Base-by-base conservation (phyloP, 1,140 invertebrate species). In the Micrasema minimum region DNA sequence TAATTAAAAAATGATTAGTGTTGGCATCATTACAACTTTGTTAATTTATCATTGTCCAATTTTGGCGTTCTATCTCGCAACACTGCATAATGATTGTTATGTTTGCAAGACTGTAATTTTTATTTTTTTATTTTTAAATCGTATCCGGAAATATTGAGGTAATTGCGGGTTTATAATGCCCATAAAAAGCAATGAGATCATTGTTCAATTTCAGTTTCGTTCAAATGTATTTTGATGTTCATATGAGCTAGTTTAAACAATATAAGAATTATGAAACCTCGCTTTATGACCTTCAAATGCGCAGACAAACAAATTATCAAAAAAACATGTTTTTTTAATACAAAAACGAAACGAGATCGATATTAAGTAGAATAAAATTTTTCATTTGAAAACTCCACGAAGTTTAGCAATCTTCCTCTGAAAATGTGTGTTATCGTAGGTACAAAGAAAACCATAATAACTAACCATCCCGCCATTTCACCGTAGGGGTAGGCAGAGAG, bases 1-100 rank as follows among this genome's bases (percentile, higher is more conserved):
- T 51, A 23, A 51, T 51, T 51, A 51, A 18, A 51, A 51, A 23
- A 51, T 9, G 16, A 51, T 51, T 51, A 51, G 48, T 51, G 48
- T 10, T 9, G 11, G 14, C 16, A 0, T 23, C 20, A 51, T 23
- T 51, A 18, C 16, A 23, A 51, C 18, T 20, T 20, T 1, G 20
- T 20, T 23, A 23, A 51, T 51, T 51, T 51, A 51, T 51, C 48
- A 51, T 51, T 23, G 48, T 51, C 48, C 48, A 20, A 20, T 9
- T 51, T 51, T 38, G n/a, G 18, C n/a, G 18, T 5, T 16, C n/a
- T 14, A 45, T 14, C n/a, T 14, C 5, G n/a, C 43, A 14, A 14
- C n/a, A n/a, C n/a, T 6, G 18, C 18, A 45, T 14, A 45, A 45
- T 16, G 43, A 45, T 14, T 45, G 43, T 45, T 45, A 14, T 45